These are phyloP conservation scores for Aphodius granarius DNA, from an alignment of 2,888 invertebrate species.

Conservation along the genomic window DNA sequence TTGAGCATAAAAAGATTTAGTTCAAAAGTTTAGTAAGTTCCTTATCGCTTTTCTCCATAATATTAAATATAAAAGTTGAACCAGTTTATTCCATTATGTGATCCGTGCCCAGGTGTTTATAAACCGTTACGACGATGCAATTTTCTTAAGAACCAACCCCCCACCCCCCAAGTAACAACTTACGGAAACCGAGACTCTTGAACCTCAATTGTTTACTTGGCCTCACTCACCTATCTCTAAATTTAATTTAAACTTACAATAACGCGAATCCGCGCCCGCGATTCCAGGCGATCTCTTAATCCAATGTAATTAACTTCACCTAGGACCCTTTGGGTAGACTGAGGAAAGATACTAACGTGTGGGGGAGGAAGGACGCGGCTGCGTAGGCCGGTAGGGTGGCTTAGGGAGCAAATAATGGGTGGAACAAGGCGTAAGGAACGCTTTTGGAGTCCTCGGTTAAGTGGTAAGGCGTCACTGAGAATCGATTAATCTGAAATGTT, in stretches of 20 bases:
- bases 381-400: background rate
- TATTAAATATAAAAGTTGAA: background rate
- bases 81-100: background rate
- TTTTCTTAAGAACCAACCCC: background rate
- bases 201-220: background rate
- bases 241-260: background rate
- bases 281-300: background rate
- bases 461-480: conserved; percentile 45
- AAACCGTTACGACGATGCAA: background rate
- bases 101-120: background rate
- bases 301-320: background rate
- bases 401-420: conserved; percentile 23
- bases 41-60: background rate
- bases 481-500: conserved; percentile 50
- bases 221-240: background rate
- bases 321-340: background rate
- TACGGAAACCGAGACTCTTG: background rate
- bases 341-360: background rate
- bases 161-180: background rate
- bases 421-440: conserved; percentile 26
- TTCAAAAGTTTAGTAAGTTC: no score
- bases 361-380: conserved; percentile 4
- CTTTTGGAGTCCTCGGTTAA: conserved; percentile 34
- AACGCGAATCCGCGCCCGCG: background rate
- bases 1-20: no score